Conservation (phyloP, 2,888 invertebrate species). For the Ceramica pisi region DNA sequence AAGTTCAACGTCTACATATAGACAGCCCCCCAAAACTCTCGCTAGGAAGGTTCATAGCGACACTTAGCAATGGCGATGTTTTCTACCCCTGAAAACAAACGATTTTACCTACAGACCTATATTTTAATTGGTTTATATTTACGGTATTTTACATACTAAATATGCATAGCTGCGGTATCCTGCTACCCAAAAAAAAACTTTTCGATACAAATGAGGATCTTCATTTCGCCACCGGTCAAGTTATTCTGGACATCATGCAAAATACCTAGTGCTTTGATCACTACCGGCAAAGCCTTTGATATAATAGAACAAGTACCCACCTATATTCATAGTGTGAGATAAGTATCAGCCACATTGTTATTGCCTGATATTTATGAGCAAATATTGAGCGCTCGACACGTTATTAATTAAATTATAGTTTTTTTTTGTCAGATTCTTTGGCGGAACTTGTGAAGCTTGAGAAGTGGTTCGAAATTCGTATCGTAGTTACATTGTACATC, state of each 20-base stretch:
- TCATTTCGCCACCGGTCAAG: constrained; percentile 23
- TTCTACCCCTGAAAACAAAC: too few species aligned
- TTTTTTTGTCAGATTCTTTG: neutral
- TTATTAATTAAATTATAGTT: constrained; percentile 13
- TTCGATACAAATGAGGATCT: neutral
- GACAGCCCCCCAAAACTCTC: too few species aligned
- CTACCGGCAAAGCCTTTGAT: constrained; percentile 36
- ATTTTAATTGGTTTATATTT: too few species aligned
- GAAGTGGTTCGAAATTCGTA: constrained; percentile 2
- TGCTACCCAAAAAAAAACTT: too few species aligned
- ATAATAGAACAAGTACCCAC: constrained; percentile 14
- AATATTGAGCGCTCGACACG: constrained; percentile 33
- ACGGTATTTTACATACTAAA: too few species aligned
- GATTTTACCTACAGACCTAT: too few species aligned
- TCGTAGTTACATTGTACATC: neutral
- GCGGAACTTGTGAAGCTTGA: neutral
- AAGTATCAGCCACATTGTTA: constrained; percentile 49
- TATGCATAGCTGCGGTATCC: too few species aligned
- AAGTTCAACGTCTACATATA: too few species aligned
- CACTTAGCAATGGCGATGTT: too few species aligned
- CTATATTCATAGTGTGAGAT: constrained; percentile 16
- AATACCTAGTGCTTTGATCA: constrained; percentile 21
- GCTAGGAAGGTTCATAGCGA: too few species aligned
- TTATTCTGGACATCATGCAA: constrained; percentile 7
- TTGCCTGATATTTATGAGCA: constrained; percentile 32